A percentile compares a stretch with the other conserved stretches of the same genome.
Conservation (phyloP, 2,797 vertebrate species). For the Loriculus beryllinus region DNA sequence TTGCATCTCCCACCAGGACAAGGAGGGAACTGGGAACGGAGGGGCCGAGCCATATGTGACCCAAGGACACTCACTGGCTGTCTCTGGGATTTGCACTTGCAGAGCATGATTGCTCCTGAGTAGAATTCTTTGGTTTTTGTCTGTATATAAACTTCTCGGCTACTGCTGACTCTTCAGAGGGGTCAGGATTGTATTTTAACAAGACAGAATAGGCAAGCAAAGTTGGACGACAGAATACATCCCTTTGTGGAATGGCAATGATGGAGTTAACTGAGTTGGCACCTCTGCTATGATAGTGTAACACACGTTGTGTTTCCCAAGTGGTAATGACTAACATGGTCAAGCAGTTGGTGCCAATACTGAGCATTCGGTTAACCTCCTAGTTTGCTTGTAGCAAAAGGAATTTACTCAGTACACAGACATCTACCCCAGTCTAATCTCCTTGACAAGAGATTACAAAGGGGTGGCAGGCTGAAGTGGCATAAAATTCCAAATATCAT, state of each 20-base stretch:
- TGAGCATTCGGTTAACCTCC: conserved; percentile 42
- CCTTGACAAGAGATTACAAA: conserved; percentile 33
- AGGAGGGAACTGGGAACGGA: not conserved
- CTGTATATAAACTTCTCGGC: not conserved
- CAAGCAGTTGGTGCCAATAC: conserved; percentile 35
- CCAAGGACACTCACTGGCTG: not conserved
- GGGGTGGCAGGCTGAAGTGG: not conserved
- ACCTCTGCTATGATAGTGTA: not conserved
- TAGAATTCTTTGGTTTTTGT: not conserved
- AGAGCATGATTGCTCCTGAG: not conserved
- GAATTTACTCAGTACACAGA: conserved; percentile 27
- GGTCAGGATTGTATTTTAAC: not conserved
- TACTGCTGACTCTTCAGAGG: not conserved
- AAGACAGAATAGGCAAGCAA: not conserved
- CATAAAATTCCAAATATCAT: conserved; percentile 23
- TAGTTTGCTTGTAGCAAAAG: conserved; percentile 51
- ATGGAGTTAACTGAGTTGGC: conserved; percentile 9
- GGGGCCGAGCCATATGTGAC: not conserved
- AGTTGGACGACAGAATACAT: not conserved
- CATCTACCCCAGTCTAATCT: conserved; percentile 25
- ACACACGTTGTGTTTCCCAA: not conserved
- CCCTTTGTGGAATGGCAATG: not conserved
- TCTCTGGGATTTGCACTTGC: not conserved
- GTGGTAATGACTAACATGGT: conserved; percentile 38
- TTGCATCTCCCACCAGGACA: not conserved